Base-by-base conservation (phyloP, 2,888 invertebrate species). In the Tenthredo mesomela region DNA sequence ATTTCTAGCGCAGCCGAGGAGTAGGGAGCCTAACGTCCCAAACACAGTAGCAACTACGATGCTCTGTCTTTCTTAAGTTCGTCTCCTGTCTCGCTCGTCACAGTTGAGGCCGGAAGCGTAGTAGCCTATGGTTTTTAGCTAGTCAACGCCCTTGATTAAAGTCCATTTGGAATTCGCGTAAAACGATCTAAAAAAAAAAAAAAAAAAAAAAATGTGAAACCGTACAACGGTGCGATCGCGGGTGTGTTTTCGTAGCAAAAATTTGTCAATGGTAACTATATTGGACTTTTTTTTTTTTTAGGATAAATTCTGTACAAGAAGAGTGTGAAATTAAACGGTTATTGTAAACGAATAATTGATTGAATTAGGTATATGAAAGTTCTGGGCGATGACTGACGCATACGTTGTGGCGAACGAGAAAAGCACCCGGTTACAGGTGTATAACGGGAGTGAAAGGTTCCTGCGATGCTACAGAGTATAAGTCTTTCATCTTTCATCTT, bases 351-450 rank as follows among this genome's bases (percentile, higher is more conserved):
- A 25, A 75, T 47, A 75, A 50, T 75, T 75, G 47, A 75, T 75
- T 75, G 75, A 75, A 43, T 75, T 70, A 40, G 33, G 25, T 61
- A 61, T 43, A 75, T 75, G 80, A 80, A 80, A 80, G 80, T 80
- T 54, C 65, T 47, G 15, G 7, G 82, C 25, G 40, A 21, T 37
- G 82, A 50, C n/a, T 37, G 61, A 54, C 61, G 25, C 37, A 37
- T 33, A 40, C 21, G 61, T 61, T 67, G 37, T 21, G 47, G 65
- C 37, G 40, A 82, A 82, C 18, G 58, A 65, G 47, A 61, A 67
- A 82, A 61, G 40, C 82, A 82, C 61, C 25, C 50, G 47, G 33
- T 43, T 21, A 43, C 43, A 67, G 29, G 77, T 67, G 77, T 77
- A 33, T 50, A 77, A 73, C 50, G 50, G 77, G 54, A 77, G 77